phyloP scores from a whole-genome alignment of 1,140 invertebrate species.

The Arion vulgaris region DNA sequence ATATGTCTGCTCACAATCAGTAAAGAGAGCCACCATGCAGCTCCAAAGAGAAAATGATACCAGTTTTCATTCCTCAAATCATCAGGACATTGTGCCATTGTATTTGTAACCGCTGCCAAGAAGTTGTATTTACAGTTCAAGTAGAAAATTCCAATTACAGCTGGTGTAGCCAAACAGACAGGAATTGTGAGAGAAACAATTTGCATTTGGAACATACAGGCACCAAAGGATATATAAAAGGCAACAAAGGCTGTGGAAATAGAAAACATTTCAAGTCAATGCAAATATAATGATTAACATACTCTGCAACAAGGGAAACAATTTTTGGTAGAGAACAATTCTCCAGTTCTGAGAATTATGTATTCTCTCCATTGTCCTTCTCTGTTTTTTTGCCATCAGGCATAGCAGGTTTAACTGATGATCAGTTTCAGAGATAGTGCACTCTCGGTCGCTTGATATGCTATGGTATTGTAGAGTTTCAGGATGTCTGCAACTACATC shows the following conservation, averaged over 20 bases:
- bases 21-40: constrained; percentile 82
- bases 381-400: no score
- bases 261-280: background rate
- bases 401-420: no score
- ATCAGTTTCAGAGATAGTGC: no score
- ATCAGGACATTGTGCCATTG: background rate
- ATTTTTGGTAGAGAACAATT: no score
- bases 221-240: constrained; percentile 55
- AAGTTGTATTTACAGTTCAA: constrained; percentile 20
- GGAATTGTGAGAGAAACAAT: constrained; percentile 53
- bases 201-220: constrained; percentile 66
- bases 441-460: no score
- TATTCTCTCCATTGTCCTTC: no score
- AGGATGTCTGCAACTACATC: no score
- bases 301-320: no score
- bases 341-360: no score
- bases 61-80: constrained; percentile 1
- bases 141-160: constrained; percentile 43
- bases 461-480: no score
- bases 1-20: constrained; percentile 97
- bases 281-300: background rate
- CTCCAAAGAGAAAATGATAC: constrained; percentile 38
- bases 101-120: background rate
- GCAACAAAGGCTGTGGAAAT: constrained; percentile 46
- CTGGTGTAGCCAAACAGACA: constrained; percentile 55